Evolutionary conservation across 92 coral and sea anemone species (phyloP).

Genomic region (Porites divaricata): DNA sequence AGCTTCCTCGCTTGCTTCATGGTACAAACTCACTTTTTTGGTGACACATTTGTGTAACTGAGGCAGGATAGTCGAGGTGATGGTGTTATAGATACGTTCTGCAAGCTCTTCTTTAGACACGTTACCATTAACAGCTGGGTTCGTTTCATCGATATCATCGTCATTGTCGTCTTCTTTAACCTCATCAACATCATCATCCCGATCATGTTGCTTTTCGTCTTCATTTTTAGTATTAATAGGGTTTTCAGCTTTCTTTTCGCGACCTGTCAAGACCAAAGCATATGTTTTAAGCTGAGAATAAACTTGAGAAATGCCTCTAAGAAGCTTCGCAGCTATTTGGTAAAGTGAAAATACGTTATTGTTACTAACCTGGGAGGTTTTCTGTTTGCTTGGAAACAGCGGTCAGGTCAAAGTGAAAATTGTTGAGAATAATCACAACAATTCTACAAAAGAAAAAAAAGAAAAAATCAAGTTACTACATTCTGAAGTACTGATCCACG

Average conservation of each 20-base stretch:
- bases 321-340: neutral
- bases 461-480: neutral
- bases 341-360: too few relatives aligned
- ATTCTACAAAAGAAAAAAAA: constrained; percentile 51
- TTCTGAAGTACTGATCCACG: too few relatives aligned
- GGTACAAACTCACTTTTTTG: constrained; percentile 72
- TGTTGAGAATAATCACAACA: constrained; percentile 84
- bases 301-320: neutral
- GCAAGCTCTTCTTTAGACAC: constrained; percentile 61
- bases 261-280: neutral
- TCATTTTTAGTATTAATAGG: neutral
- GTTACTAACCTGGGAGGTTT: neutral
- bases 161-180: constrained; percentile 48
- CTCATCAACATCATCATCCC: constrained; percentile 15
- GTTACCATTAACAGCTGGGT: constrained; percentile 10
- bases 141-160: constrained; percentile 54
- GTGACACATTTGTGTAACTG: constrained; percentile 86
- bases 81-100: constrained; percentile 73
- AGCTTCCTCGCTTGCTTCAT: neutral
- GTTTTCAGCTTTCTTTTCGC: neutral
- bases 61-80: constrained; percentile 79
- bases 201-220: constrained; percentile 17
- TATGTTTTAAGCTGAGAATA: too few relatives aligned
- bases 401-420: constrained; percentile 92
- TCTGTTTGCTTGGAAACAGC: constrained; percentile 31